Percentiles rank a stretch among this genome's conserved stretches.
Conservation (phyloP, 2,797 vertebrate species). For the Peromyscus aztecus region DNA sequence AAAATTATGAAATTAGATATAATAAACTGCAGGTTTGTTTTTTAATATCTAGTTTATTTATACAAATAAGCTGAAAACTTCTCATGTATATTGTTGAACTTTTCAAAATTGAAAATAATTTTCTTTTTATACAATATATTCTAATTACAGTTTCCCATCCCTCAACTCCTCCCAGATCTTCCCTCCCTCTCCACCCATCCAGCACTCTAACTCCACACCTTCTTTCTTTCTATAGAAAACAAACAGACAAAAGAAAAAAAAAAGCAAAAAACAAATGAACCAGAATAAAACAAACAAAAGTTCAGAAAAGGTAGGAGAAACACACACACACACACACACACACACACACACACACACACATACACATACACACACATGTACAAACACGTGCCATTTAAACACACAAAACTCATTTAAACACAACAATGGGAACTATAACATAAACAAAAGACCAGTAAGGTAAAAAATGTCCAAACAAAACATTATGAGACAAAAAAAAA, state of each 20-base stretch:
- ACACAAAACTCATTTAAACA: not conserved
- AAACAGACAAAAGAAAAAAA: not conserved
- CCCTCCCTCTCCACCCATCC: not conserved
- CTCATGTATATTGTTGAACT: not conserved
- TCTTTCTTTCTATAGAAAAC: not conserved
- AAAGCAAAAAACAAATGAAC: not conserved
- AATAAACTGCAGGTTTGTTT: not conserved
- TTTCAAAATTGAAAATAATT: not conserved
- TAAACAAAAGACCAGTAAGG: too few species aligned
- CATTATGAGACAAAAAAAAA: too few species aligned
- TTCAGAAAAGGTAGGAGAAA: not conserved
- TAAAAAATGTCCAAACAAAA: too few species aligned
- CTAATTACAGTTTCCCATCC: not conserved
- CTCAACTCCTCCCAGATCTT: not conserved
- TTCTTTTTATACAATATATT: not conserved
- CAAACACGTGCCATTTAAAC: too few species aligned
- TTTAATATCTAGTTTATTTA: not conserved
- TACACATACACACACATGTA: too few species aligned
- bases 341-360: not conserved
- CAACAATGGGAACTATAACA: not conserved
- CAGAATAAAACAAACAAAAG: not conserved
- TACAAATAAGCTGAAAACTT: not conserved
- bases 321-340: not conserved
- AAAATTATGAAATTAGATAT: conserved; percentile 16
- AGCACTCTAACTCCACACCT: not conserved